Evolutionary conservation across 53 echinoderm and acorn worm genomes (phyloP).

Genomic region (Paracentrotus lividus): DNA sequence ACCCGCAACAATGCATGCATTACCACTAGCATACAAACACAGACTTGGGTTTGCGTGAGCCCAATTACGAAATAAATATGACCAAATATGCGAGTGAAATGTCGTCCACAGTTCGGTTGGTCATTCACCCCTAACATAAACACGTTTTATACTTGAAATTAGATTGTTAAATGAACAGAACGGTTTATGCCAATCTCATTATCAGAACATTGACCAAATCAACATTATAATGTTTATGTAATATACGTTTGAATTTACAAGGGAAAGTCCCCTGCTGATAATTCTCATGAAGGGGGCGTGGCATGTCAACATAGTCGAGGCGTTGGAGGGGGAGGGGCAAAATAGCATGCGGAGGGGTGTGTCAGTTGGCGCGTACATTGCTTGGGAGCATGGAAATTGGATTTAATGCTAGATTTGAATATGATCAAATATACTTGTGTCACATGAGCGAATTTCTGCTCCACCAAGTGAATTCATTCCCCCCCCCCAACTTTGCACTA

Average conservation of each 20-base stretch:
- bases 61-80: constrained; percentile 54
- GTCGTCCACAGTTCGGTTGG: constrained; percentile 35
- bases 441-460: no score
- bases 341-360: not conserved
- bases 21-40: constrained; percentile 1
- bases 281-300: constrained; percentile 48
- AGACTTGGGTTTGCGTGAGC: no score
- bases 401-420: no score
- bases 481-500: no score
- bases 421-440: no score
- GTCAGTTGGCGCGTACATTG: not conserved
- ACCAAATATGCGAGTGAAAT: not conserved
- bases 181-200: not conserved
- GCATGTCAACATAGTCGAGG: constrained; percentile 11
- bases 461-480: no score
- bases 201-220: not conserved
- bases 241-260: not conserved
- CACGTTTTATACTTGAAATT: not conserved
- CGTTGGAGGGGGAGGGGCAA: not conserved
- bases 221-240: not conserved
- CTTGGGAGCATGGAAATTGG: not conserved
- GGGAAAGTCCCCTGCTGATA: not conserved
- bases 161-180: not conserved
- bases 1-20: constrained; percentile 11
- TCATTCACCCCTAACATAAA: not conserved